Evolutionary conservation across 2,113 vertebrate genomes (phyloP).

Genomic region (Bujurquina vittata): DNA sequence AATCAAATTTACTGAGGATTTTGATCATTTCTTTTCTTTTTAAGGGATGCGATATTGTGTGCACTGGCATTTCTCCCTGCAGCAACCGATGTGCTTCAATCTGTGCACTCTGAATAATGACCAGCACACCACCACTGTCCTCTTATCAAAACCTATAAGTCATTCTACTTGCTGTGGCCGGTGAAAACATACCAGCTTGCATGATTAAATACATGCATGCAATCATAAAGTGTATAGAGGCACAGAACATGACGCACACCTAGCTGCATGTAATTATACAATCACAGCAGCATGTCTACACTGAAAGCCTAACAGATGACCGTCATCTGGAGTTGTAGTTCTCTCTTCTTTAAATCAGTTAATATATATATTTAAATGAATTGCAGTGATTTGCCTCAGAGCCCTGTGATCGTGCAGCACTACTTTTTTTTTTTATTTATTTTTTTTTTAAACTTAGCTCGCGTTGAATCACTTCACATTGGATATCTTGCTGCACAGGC

Average conservation of each 20-base stretch:
- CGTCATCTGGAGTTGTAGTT: background rate
- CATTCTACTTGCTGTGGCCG: conserved; percentile 65
- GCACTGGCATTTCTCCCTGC: conserved; percentile 16
- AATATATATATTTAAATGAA: conserved; percentile 19
- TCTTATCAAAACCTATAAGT: conserved; percentile 76
- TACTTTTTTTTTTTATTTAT: conserved; percentile 11
- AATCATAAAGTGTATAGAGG: conserved; percentile 26
- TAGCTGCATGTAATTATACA: conserved; percentile 40
- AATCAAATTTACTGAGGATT: background rate
- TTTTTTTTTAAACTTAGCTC: conserved; percentile 7
- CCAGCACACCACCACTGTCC: conserved; percentile 67
- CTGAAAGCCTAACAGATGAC: conserved; percentile 31
- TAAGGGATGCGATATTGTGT: background rate
- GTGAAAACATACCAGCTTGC: conserved; percentile 21
- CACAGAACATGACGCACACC: conserved; percentile 15
- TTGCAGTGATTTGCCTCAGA: conserved; percentile 25
- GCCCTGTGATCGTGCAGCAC: conserved; percentile 34
- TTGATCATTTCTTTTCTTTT: conserved; percentile 2
- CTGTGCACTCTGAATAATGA: conserved; percentile 59
- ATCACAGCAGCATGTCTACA: conserved; percentile 36
- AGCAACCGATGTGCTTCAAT: conserved; percentile 52
- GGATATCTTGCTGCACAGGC: conserved; percentile 57
- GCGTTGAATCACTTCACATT: conserved; percentile 62
- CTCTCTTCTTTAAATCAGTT: background rate
- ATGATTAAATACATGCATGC: conserved; percentile 30